Evolutionary conservation across 2,888 invertebrate genomes (phyloP), one percentile per base, ranked within the genome.

Genomic region (Sisyra terminalis): DNA sequence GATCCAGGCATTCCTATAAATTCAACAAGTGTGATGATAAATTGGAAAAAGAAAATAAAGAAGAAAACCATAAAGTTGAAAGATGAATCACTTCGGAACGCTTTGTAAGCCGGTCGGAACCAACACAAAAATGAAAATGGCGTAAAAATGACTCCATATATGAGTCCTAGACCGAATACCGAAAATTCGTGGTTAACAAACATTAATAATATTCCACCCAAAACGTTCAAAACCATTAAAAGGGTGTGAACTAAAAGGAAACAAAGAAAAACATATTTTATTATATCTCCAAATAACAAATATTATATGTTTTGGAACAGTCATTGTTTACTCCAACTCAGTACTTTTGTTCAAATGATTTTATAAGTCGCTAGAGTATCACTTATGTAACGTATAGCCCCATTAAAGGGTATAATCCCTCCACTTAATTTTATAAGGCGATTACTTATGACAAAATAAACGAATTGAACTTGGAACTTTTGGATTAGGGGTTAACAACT

Each of bases 41-140:
- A 82, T 78, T 96, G 94, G 65, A 93, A 86, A 69, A 93, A 86
- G 68, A 96, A 96, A 55, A 98, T 86, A 62, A 98, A 93, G 75
- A 98, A 98, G 70, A 93, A 98, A 43, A 96, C 88, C 89, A 98
- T 97, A 61, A 98, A 98, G 66, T 96, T 98, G 73, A 98, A 93
- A 3, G 97, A 97, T 52, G 94, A 96, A 67, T 98, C 98, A 58
- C 86, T 90, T 58, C 96, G 82, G 72, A 98, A 97, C 48, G 97
- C 98, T 69, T 97, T 97, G 69, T 99, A 99, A 46, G 94, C 86
- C 37, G 98, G 97, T 60, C 98, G 75, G 69, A 92, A 99, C 98
- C 98, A 99, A 65, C 97, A 97, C 30, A 98, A 66, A 62, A 96
- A 99, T 43, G 97, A 94, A 65, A 93, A 88, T 15, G 98, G 98